Base-by-base conservation (phyloP, 2,113 vertebrate genomes). In the Anarhynchus alexandrinus region DNA sequence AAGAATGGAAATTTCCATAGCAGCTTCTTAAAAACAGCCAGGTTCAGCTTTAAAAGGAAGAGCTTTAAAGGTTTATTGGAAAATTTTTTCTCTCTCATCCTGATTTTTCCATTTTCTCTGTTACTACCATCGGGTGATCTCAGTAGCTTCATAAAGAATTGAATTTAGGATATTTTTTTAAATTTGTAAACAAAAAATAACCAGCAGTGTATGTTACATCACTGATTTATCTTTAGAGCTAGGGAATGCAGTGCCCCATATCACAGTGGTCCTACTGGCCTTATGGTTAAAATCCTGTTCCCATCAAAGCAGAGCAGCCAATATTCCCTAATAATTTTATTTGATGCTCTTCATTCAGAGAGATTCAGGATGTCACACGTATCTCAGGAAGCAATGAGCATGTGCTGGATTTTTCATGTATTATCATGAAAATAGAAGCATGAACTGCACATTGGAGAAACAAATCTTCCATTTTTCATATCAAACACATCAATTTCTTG, bases 1-100 rank as follows among this genome's bases (percentile, higher is more conserved):
- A 89, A 81, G 76, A 82, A 78, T 1, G 86, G 94, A 90, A 97
- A 95, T 96, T 96, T 95, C 95, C 91, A 89, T 13, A 84, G 52
- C 30, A 88, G 78, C 23, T 87, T 74, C 66, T 79, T 62, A 65
- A 82, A 94, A 19, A 17, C 22, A 77, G 51, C n/a, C 42, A 34
- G 0, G 42, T 23, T 47, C 26, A 6, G 40, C 18, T 82, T 93
- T 78, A 62, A 64, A 94, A 90, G 21, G 38, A 93, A 79, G 30
- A 93, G 14, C 27, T 87, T 78, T 77, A 73, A 85, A 84, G 43
- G 55, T 38, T 54, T 62, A 21, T 27, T 86, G 54, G 59, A 67
- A 78, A 65, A 8, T 74, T 86, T 67, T 43, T 59, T 40, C 20
- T 43, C 23, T 61, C 40, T 74, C 22, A 25, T 79, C 43, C 26